Evolutionary conservation across 2,113 vertebrate species (phyloP), one percentile per base, ranked within the genome.

Genomic region (Pyrgilauda ruficollis): DNA sequence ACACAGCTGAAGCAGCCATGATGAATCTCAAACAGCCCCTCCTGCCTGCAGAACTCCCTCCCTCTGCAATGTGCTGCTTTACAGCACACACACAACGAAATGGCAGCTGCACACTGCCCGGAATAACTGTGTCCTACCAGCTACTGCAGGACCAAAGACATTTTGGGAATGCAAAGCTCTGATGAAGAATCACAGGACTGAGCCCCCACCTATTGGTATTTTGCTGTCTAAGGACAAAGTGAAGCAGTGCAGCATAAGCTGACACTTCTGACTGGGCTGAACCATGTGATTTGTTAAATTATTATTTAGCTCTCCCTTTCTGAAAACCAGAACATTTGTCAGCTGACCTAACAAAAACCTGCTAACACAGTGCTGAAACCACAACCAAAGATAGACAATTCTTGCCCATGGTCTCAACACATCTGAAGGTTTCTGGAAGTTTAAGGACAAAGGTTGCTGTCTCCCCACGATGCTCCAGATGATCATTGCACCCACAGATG

Each of bases 21-120:
- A 24, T 62, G 91, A 87, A 94, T 79, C 61, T 58, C 87, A 91
- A 95, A 24, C 49, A 95, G 94, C 41, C 58, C n/a, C 70, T 92
- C 68, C 56, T 68, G 83, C 84, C 89, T 84, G 69, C 69, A 90
- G 64, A 90, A 17, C 1, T 20, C 64, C 6, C 73, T 87, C 58
- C 31, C 19, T 73, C 67, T 24, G 24, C 66, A 94, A 55, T 8
- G 53, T 0, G 17, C 21, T 76, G 72, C 83, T 83, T 74, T 76
- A 15, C 0, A 73, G 75, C 8, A 16, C 58, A 15, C 64, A 18
- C 30, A n/a, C 44, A 80, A 64, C 1, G 37, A 67, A 92, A 69
- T 2, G 61, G 83, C 78, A 95, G 85, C 92, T 94, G 82, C 75
- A 23, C 2, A 16, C 23, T 88, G 90, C 69, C 24, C 2, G 6